phyloP scores from a whole-genome alignment of 2,113 vertebrate genomes.

The Gorsachius goisagi region DNA sequence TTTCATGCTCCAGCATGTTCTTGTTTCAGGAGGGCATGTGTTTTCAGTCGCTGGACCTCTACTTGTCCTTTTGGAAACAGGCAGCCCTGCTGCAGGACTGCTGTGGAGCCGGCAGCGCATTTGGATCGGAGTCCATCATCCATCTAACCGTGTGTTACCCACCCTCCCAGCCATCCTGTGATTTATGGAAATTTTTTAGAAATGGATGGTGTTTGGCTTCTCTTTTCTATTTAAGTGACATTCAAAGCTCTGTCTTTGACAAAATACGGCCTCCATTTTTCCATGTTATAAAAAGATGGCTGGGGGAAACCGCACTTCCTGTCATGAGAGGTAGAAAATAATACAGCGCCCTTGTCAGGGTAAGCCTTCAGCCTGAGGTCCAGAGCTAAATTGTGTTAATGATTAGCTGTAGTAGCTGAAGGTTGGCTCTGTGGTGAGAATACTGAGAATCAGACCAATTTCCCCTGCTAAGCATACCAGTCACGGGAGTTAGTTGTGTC shows the following conservation, averaged over 20 bases:
- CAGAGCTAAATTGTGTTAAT: slow-evolving; percentile 78
- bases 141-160: background rate
- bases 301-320: slow-evolving; percentile 69
- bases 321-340: slow-evolving; percentile 74
- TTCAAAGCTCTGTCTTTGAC: background rate
- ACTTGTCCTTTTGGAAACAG: slow-evolving; percentile 23
- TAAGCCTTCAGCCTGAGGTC: slow-evolving; percentile 74
- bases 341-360: slow-evolving; percentile 76
- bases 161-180: background rate
- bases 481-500: background rate
- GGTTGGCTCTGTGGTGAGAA: background rate
- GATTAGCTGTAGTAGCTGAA: slow-evolving; percentile 63
- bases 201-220: background rate
- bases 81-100: background rate
- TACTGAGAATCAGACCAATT: background rate
- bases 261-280: background rate
- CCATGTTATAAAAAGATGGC: slow-evolving; percentile 70
- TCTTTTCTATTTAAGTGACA: background rate
- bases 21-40: background rate
- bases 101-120: background rate
- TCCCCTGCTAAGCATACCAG: background rate
- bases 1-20: background rate
- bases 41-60: background rate
- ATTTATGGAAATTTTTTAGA: background rate
- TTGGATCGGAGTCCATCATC: background rate